phyloP scores from a whole-genome alignment of 2,113 vertebrate genomes.

The Grantiella picta region DNA sequence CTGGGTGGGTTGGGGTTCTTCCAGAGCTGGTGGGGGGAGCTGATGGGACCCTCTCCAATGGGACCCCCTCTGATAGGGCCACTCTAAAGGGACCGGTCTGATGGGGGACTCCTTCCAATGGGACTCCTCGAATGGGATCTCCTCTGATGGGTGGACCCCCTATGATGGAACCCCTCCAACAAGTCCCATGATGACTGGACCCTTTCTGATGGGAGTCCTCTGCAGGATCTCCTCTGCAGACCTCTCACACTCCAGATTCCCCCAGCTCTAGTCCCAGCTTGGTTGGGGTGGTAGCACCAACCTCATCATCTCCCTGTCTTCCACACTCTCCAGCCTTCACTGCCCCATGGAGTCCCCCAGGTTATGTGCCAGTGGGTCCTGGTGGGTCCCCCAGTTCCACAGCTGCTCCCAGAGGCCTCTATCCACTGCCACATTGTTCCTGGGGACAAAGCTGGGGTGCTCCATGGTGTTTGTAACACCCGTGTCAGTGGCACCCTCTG shows the following conservation, averaged over 20 bases:
- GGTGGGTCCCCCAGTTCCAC: background rate
- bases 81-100: background rate
- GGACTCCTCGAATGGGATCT: background rate
- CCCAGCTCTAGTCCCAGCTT: background rate
- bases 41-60: background rate
- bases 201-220: background rate
- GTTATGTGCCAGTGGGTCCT: background rate
- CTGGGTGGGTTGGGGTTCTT: background rate
- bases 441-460: background rate
- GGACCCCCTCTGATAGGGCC: accelerated
- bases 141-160: background rate
- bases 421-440: background rate
- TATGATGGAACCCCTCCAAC: background rate
- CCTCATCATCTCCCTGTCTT: background rate
- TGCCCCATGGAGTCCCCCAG: background rate
- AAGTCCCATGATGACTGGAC: too few species aligned
- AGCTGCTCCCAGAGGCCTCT: background rate
- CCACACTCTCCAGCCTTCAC: background rate
- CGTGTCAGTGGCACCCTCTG: accelerated
- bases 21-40: background rate
- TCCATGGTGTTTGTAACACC: background rate
- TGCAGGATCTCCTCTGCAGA: background rate
- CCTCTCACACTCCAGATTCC: background rate
- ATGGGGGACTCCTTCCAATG: background rate
- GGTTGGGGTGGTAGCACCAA: background rate